Base-by-base conservation (phyloP, 2,797 vertebrate species). In the Cyclura pinguis region DNA sequence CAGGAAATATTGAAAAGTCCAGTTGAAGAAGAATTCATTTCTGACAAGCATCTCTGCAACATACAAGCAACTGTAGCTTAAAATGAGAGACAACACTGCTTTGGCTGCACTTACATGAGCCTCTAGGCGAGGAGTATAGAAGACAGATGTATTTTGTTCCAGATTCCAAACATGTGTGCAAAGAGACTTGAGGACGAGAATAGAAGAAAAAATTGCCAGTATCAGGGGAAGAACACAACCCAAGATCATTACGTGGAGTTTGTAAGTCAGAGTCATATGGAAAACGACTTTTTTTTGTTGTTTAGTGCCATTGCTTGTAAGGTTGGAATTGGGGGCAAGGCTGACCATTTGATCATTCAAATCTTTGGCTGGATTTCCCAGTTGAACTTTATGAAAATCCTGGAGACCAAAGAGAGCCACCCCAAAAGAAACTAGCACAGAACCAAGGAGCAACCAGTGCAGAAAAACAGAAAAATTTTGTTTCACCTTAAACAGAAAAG, bases 401-500 rank as follows among this genome's bases (percentile, higher is more conserved):
- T 3, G 62, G 2, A 32, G 4, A 29, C 59, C 8, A 27, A 94
- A 77, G 55, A 94, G 1, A 16, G 89, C 85, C 29, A 88, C 80
- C 29, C 90, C 74, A 77, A 91, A 84, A 16, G 95, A 93, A 69
- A 91, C 86, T 38, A 95, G 74, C 50, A 90, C 35, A n/a, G 93
- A 94, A 72, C 55, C 84, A 87, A 94, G 64, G 69, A 96, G 82
- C 10, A 96, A 76, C 82, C 85, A 67, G n/a, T 89, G 76, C 14
- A 81, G 80, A 67, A 93, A 91, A 0, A n/a, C 2, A 6, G 94
- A 86, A 52, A 96, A 38, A 24, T 47, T 93, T n/a, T 78, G 35
- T 85, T 93, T 96, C 80, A 96, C 86, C 80, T 91, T 88, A 13
- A 93, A 69, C 72, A 95, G 93, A 64, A 92, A 0, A 0, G 55